Evolutionary conservation across 1,140 invertebrate species (phyloP), one percentile per base, ranked within the genome.

Genomic region (Sarcophaga bullata): DNA sequence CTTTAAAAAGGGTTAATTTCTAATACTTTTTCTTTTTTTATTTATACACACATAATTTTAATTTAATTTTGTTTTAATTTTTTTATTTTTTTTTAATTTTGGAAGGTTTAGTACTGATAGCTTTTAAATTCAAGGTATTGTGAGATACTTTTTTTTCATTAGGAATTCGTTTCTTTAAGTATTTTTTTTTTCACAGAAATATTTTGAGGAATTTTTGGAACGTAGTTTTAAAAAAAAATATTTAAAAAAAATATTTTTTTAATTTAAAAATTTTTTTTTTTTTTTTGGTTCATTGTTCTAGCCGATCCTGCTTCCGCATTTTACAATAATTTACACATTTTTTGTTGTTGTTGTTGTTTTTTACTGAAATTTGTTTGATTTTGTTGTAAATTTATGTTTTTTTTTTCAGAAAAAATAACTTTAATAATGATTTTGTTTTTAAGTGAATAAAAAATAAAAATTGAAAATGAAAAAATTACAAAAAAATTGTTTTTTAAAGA

Each of bases 291-390:
- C 84, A 83, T 86, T 86, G 84, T 86, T 85, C 85, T 84, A 76
- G 86, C 85, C 87, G 88, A 89, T 89, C 88, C 88, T 89, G 88
- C 88, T 89, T 89, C 88, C 86, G 84, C 75, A 87, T 87, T 87
- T 89, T 86, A 86, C 83, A 85, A 19, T 62, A 81, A 83, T 84
- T 82, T 83, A 80, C 75, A 82, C 80, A 81, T 84, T 78, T 46
- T 81, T 72, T 48, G 75, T 81, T n/a, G 17, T 13, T 68, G 17
- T 9, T 47, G 47, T 83, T 84, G 62, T 84, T 62, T 75, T 80
- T 84, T 73, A 54, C 84, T 85, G 68, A 83, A 85, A 84, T 84
- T 86, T 87, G 17, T 81, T 47, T 47, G 50, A 58, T 82, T 75
- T 73, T 82, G 68, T 73, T 80, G 37, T 17, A 58, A 76, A 68